Evolutionary conservation across 1,140 invertebrate species (phyloP).

Genomic region (honey bee (Apis mellifera)): DNA sequence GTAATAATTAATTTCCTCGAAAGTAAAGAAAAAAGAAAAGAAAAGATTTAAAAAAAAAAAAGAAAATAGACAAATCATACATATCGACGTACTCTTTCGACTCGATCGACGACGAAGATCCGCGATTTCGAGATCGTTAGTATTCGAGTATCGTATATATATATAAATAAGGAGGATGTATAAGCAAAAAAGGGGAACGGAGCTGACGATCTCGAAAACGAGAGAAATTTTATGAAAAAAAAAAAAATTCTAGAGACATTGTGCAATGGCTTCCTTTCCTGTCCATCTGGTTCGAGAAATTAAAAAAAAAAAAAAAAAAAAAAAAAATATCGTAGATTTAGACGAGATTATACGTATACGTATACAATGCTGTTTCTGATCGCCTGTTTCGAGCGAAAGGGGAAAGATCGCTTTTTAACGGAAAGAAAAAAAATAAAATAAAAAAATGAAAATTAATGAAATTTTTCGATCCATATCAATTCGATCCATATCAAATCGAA

Average conservation of each 20-base stretch:
- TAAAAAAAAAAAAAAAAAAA: no score
- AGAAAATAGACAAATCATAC: slow-evolving; percentile 10
- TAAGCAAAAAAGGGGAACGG: neutral
- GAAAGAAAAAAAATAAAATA: neutral
- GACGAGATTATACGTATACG: neutral
- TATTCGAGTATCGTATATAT: neutral
- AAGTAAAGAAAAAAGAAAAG: no score
- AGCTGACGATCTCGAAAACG: slow-evolving; percentile 9
- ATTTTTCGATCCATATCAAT: neutral
- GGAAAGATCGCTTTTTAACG: neutral
- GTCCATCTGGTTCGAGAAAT: neutral
- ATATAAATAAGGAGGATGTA: no score
- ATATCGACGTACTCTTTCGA: slow-evolving; percentile 2
- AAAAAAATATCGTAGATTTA: slow-evolving; percentile 19
- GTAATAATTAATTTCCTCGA: slow-evolving; percentile 44
- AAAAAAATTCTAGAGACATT: neutral
- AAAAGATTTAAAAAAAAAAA: no score
- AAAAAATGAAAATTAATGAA: no score
- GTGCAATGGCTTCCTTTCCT: slow-evolving; percentile 1
- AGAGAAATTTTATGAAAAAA: neutral
- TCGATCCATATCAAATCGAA: neutral
- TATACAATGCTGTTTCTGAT: slow-evolving; percentile 1
- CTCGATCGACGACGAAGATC: slow-evolving; percentile 27
- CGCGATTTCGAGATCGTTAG: slow-evolving; percentile 27
- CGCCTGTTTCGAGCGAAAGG: neutral